phyloP scores from a whole-genome alignment of 2,888 invertebrate species.

The Bimastos eiseni region DNA sequence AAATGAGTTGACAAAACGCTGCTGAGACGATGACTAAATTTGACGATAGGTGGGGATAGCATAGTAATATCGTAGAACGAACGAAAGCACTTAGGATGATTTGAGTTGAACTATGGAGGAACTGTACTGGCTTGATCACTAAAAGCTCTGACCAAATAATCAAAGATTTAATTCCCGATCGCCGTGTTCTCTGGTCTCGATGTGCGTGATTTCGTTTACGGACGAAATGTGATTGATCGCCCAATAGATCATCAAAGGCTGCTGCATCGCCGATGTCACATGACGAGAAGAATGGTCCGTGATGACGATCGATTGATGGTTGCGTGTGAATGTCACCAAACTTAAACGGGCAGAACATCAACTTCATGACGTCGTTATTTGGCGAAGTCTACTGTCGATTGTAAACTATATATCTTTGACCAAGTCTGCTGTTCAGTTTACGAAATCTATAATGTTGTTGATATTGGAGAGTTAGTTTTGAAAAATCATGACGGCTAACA shows the following conservation, averaged over 20 bases:
- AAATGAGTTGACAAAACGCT: not conserved
- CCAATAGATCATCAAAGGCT: not conserved
- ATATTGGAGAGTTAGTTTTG: not conserved
- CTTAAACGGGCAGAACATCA: not conserved
- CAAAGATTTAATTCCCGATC: not conserved
- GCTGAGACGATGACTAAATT: not conserved
- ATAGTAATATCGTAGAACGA: not conserved
- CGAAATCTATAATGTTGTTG: not conserved
- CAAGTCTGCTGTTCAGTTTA: not conserved
- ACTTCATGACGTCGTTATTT: not conserved
- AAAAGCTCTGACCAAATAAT: too few relatives aligned
- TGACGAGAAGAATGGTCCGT: not conserved
- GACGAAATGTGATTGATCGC: not conserved
- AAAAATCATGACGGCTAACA: not conserved
- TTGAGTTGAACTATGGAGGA: not conserved
- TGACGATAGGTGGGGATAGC: not conserved
- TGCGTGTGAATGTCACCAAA: not conserved
- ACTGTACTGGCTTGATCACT: too few relatives aligned
- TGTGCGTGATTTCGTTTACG: not conserved
- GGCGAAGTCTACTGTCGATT: not conserved
- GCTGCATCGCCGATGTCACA: not conserved
- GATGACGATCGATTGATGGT: not conserved
- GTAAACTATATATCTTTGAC: not conserved
- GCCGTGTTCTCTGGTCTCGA: not conserved
- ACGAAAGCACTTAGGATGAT: not conserved